phyloP scores from a whole-genome alignment of 2,113 vertebrate genomes.

The Ranitomeya variabilis region DNA sequence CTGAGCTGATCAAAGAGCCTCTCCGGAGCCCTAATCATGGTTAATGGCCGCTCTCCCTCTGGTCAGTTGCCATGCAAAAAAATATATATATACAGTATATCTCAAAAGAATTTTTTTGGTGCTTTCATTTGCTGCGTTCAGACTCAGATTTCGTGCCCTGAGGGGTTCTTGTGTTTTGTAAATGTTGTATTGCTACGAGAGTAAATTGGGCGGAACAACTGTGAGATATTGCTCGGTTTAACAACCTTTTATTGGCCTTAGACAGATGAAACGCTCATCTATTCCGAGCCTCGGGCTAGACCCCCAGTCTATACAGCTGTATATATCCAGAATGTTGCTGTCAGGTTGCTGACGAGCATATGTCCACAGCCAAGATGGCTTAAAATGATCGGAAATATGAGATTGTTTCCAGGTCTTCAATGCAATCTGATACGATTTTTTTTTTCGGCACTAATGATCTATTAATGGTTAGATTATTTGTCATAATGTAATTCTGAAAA shows the following conservation, averaged over 20 bases:
- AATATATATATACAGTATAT: background rate
- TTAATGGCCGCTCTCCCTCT: background rate
- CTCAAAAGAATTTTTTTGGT: background rate
- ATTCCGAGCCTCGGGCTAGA: background rate
- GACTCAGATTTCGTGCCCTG: background rate
- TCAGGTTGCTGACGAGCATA: background rate
- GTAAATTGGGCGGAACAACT: background rate
- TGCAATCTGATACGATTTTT: background rate
- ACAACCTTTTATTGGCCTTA: slow-evolving; percentile 31
- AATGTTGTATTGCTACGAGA: background rate
- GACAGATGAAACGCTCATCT: slow-evolving; percentile 11
- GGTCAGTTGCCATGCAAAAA: slow-evolving; percentile 2
- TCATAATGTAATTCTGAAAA: too few species aligned
- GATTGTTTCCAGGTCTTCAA: background rate
- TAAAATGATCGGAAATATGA: background rate
- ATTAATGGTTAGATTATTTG: background rate
- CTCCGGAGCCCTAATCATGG: background rate
- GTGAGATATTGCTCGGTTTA: background rate
- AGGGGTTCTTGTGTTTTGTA: slow-evolving; percentile 7
- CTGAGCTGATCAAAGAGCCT: slow-evolving; percentile 18
- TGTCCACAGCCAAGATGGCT: background rate
- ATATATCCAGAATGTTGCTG: background rate
- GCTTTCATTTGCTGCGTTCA: slow-evolving; percentile 18
- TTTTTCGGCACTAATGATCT: background rate
- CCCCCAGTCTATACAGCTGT: slow-evolving; percentile 9